Evolutionary conservation across 2,888 invertebrate genomes (phyloP), one percentile per base, ranked within the genome.

Genomic region (Abrostola tripartita): DNA sequence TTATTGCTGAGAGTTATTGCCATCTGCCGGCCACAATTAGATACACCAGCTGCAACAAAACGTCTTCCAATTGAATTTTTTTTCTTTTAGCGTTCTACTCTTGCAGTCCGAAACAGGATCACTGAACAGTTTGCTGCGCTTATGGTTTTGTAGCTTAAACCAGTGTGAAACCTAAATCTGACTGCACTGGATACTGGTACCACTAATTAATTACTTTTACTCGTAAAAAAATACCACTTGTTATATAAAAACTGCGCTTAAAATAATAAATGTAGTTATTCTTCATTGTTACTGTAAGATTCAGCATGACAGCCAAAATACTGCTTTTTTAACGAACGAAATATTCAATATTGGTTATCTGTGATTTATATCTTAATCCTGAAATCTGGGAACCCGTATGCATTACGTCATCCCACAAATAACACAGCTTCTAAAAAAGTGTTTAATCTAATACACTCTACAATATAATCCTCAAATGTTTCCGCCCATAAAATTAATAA

Each of bases 401-500:
- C 11, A 10, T 9, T 40, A 10, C 5, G 14, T 47, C 12, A 12
- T 5, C n/a, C 12, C 6, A 14, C 44, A 9, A 4, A 47, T 0
- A 44, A 14, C 14, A 24, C 12, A 0, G 12, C 40, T 9, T 4
- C 9, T 2, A 24, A 47, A 44, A 47, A 24, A 24, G 24, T 24
- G 24, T 24, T 24, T 24, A 24, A 24, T 24, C 24, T 24, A 24
- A 24, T 24, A 24, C 24, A 24, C 24, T 24, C 44, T 24, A 7
- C 44, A 24, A 24, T 9, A 10, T 47, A 47, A 24, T 47, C 44
- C 14, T 47, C 6, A 47, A 47, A 47, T 47, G 7, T 54, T 54
- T 56, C 67, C n/a, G 24, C 8, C 14, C 11, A 37, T 50, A 14
- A 7, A 50, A 55, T 74, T 60, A 73, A 73, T 42, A 68, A 55